Base-by-base conservation (phyloP, 2,113 vertebrate genomes). In the Alectura lathami region DNA sequence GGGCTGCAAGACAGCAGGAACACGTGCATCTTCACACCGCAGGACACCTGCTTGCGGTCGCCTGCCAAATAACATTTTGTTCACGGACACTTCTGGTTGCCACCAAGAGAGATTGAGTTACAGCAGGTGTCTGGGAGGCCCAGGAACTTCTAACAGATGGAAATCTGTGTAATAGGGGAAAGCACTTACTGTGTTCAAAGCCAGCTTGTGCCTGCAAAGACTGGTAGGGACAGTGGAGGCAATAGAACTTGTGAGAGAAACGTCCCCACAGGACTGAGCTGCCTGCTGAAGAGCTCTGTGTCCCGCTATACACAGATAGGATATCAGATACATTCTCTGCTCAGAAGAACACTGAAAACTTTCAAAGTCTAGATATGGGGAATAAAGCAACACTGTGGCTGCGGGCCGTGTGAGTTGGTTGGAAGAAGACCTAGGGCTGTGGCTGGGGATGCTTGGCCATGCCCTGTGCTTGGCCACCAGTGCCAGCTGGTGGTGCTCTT, bases 31-130 rank as follows among this genome's bases (percentile, higher is more conserved):
- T 50, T 73, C 74, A 17, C 70, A 32, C 69, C 68, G 36, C 51
- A 83, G 88, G 90, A 86, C 79, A 95, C 90, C 90, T 96, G 91
- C 60, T 92, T 88, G 54, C 42, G 59, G 59, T 66, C 3, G 16
- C 73, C 69, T 95, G 94, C 91, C 94, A 97, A 93, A 79, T 51
- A 96, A 56, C 78, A 59, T 85, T 91, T 94, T 91, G 89, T 88
- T 93, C 91, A 90, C 1, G 2, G 76, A 50, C 62, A 64, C 45
- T 95, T 96, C 75, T 94, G 48, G 50, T 72, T 91, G 91, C 88
- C 76, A 91, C 88, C 79, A 93, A 91, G 76, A 86, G 84, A 97
- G 94, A 96, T 10, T 87, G 90, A 83, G 86, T 79, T 95, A 93
- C 88, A 91, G 91, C 79, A 95, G 93, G 95, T 89, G 82, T 69